Base-by-base conservation (phyloP, 2,888 invertebrate genomes). In the Heliconius erato region DNA sequence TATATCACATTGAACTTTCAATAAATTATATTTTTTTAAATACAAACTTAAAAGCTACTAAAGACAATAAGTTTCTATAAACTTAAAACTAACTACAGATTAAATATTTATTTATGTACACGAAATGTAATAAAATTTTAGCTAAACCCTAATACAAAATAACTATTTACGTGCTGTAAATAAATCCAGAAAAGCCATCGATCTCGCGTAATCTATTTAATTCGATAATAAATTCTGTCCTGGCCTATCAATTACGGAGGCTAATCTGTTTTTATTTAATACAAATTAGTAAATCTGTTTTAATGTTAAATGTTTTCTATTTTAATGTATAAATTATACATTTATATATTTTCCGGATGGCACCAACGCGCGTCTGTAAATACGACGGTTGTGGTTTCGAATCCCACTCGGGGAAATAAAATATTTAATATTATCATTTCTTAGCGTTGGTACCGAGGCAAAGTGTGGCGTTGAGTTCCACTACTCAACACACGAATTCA, bases 271-370 rank as follows among this genome's bases (percentile, higher is more conserved):
- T 85, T 85, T 84, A 84, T 82, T 74, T 71, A 77, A 82, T 81
- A 83, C 84, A 80, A 85, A 85, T 85, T 83, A 84, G 85, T 83
- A 83, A 83, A 84, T 85, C 82, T 83, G 84, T 82, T 84, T 86
- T 84, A 87, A 76, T 74, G 78, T 80, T 82, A 81, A 72, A 9
- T 28, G 26, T 72, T 72, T 72, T 72, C 72, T 72, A 71, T 40
- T n/a, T 40, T 71, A 40, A 49, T 9, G 9, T 49, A 72, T 72
- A 49, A 44, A 72, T 40, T n/a, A 1, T 19, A 54, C 23, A 23
- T 54, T 54, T 54, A 23, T 54, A 49, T 49, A 49, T 49, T 19
- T 49, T 6, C 2, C 16, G 49, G 16, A 1, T 19, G 49, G 49
- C 49, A 49, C 49, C 16, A 19, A 16, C 6, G 49, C 16, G 49